phyloP scores from a whole-genome alignment of 2,113 vertebrate genomes.

The Callipepla squamata region DNA sequence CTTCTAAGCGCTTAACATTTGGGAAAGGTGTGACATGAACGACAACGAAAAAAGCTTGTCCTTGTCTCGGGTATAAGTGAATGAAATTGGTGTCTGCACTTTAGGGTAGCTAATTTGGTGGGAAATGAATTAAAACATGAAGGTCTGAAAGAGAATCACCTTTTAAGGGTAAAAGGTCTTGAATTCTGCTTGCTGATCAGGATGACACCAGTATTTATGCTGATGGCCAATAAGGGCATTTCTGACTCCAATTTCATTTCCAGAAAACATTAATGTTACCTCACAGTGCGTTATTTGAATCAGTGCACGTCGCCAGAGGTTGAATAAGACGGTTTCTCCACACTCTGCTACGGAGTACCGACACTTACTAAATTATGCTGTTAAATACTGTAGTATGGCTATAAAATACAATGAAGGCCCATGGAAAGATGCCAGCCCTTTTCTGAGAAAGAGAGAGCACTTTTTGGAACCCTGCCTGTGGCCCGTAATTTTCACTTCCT shows the following conservation, averaged over 20 bases:
- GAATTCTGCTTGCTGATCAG: background rate
- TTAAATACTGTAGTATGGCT: slow-evolving; percentile 73
- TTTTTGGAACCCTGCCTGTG: slow-evolving; percentile 68
- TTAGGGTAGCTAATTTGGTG: background rate
- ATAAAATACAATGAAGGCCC: slow-evolving; percentile 71
- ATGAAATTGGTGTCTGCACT: background rate
- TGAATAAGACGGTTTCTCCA: slow-evolving; percentile 58
- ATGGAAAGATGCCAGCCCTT: slow-evolving; percentile 63
- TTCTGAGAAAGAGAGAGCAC: slow-evolving; percentile 41
- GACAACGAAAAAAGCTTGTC: background rate
- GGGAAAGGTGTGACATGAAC: background rate
- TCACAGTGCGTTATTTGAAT: background rate
- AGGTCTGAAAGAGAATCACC: background rate
- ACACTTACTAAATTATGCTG: slow-evolving; percentile 76
- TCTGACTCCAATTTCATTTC: slow-evolving; percentile 28
- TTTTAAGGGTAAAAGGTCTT: slow-evolving; percentile 2
- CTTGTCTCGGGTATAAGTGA: background rate
- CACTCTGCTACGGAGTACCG: background rate
- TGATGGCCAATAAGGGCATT: slow-evolving; percentile 19
- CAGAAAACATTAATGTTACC: slow-evolving; percentile 55
- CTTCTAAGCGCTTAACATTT: background rate
- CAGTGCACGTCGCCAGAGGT: background rate
- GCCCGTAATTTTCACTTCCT: slow-evolving; percentile 70
- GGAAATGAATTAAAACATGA: background rate
- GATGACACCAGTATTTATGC: slow-evolving; percentile 31